Conservation (phyloP, 2,113 vertebrate genomes). For the Ranitomeya variabilis region DNA sequence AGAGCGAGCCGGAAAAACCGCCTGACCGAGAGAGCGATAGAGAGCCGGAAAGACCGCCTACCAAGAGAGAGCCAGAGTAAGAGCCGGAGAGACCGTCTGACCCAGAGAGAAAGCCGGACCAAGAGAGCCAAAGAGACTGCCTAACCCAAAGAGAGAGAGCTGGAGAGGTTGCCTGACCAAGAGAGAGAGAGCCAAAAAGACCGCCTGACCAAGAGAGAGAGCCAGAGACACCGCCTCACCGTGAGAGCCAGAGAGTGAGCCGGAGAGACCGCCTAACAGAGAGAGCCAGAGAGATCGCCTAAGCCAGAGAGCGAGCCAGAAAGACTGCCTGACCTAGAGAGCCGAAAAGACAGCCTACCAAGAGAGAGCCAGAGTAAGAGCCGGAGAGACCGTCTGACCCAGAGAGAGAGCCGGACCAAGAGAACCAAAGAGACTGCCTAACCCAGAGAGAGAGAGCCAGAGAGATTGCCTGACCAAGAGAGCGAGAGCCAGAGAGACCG, state of each 20-base stretch:
- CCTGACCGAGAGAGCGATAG: neutral
- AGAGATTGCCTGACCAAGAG: too few species aligned
- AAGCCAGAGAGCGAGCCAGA: too few species aligned
- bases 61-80: neutral
- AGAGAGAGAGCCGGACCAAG: neutral
- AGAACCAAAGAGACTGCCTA: neutral
- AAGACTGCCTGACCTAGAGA: too few species aligned
- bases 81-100: neutral
- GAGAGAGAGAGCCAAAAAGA: neutral
- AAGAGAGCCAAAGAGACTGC: neutral
- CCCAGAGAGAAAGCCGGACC: neutral
- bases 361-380: neutral
- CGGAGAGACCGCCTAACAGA: neutral
- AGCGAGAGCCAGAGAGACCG: neutral
- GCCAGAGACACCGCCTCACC: neutral
- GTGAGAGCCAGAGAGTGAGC: neutral
- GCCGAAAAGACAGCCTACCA: neutral
- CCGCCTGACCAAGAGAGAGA: neutral
- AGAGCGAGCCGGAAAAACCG: neutral
- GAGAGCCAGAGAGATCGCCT: too few species aligned
- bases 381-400: neutral
- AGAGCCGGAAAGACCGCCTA: neutral
- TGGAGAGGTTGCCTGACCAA: too few species aligned
- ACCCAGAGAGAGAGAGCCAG: neutral
- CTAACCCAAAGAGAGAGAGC: neutral